Base-by-base conservation (phyloP, 2,888 invertebrate genomes). In the Endomychus coccineus region DNA sequence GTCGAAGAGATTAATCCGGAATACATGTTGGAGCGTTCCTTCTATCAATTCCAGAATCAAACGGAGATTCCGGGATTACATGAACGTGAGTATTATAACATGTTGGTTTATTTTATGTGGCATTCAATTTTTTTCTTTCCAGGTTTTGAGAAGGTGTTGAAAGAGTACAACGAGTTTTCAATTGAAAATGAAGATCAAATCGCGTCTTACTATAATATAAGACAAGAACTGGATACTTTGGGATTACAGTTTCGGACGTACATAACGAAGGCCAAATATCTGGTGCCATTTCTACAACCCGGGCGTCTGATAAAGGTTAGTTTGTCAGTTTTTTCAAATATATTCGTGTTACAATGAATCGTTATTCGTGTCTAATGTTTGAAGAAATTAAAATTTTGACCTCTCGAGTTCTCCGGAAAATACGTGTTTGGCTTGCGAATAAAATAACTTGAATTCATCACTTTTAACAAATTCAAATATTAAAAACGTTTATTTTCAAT, bases 1-100 rank as follows among this genome's bases (percentile, higher is more conserved):
- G 98, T 98, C 1, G 98, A 98, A 67, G 98, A 96, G 70, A 96
- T 99, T 36, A 97, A 98, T 70, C 98, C 98, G 0, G 96, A 98
- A 64, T 98, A 92, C 60, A 97, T 99, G 94, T 71, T 99, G 58
- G 96, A 97, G 59, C 74, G 95, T 44, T 95, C 95, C 51, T 99
- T 99, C 70, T 95, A 83, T 67, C 98, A 99, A 67, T 99, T 98
- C 60, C 99, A 99, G 70, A 98, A 97, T 69, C 96, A 95, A 68
- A 81, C 94, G 0, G 77, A 84, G 10, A 90, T 99, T 55, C 98
- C 98, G 1, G 80, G 81, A 25, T 73, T 96, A 9, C 81, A 85
- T 56, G 81, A 90, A 46, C 80, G 91, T 89, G 68, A 73, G 78
- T 71, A 46, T 25, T 31, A 4, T 5, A 19, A 6, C 5, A 11